Evolutionary conservation across 2,113 vertebrate species (phyloP), one percentile per base, ranked within the genome.

Genomic region (Pyrgilauda ruficollis): DNA sequence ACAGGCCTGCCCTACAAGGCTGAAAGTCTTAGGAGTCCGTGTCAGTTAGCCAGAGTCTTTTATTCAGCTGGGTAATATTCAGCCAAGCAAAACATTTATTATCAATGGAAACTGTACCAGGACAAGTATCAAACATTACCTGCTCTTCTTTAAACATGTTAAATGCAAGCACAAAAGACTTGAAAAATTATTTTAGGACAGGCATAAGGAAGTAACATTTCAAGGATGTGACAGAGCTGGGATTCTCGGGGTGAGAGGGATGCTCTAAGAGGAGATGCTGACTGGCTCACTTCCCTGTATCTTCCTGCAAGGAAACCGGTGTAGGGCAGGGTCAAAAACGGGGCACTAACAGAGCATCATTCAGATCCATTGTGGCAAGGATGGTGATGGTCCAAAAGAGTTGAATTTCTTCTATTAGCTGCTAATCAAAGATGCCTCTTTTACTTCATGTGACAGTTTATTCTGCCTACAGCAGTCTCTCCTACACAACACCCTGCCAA

Each of bases 341-440:
- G 78, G 93, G 61, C 87, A 84, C 86, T 68, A 90, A 73, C 44
- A 89, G 73, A 82, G 46, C 41, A 79, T 91, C 59, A 21, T 86
- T 78, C 75, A 93, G 81, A 97, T 96, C 74, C 74, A 58, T 13
- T 56, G 69, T 58, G 82, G 90, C 80, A 94, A 90, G 69, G 66
- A 88, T 0, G 37, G 46, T 91, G 89, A 85, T 64, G 61, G 93
- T 84, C 89, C 89, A 72, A 78, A 84, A 84, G 64, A 94, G 83
- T 44, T 17, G 0, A 93, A 95, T 93, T 70, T 90, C 83, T 74
- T 83, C 80, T 75, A 87, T 94, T 89, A 94, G 50, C 47, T 77
- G 43, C 35, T 94, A 77, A 94, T 84, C 86, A 92, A 84, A 95
- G 47, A n/a, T 86, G 64, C 77, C 85, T 90, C 63, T 95, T 93